These are phyloP conservation scores for Zeus faber DNA, from an alignment of 2,113 vertebrate species.

Conservation along the genomic window DNA sequence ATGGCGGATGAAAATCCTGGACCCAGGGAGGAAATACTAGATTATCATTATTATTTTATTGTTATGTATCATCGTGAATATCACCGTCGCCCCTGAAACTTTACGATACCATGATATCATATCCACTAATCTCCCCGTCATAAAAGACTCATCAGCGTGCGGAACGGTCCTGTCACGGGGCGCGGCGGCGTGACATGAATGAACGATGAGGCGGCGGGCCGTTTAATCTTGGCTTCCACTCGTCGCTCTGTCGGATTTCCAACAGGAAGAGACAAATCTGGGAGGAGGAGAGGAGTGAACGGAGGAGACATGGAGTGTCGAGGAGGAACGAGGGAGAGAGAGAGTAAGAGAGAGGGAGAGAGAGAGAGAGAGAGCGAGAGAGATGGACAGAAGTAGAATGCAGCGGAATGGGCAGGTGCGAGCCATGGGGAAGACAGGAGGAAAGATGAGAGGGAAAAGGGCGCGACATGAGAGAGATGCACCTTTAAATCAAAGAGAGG, in stretches of 20 bases:
- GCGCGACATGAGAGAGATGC: neutral
- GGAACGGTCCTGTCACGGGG: conserved; percentile 2
- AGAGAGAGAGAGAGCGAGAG: neutral
- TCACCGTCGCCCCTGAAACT: no score
- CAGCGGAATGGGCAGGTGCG: neutral
- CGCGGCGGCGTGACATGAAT: conserved; percentile 14
- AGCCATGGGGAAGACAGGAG: no score
- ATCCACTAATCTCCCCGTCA: conserved; percentile 20
- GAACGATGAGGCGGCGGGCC: conserved; percentile 15
- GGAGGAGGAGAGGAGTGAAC: no score
- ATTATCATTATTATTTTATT: no score
- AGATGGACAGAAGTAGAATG: neutral
- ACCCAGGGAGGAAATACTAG: no score
- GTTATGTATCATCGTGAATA: no score
- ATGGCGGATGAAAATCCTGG: no score
- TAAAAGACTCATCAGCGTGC: conserved; percentile 27
- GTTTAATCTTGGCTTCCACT: conserved; percentile 24
- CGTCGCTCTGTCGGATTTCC: neutral
- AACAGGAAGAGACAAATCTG: no score
- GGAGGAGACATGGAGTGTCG: neutral
- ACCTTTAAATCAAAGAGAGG: neutral
- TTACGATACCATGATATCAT: no score
- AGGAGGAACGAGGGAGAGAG: neutral
- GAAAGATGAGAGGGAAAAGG: neutral
- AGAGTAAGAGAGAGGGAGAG: neutral